A percentile compares a stretch with the other conserved stretches of the same genome.
phyloP scores from a whole-genome alignment of 2,888 invertebrate species.

The Litoditis marina region DNA sequence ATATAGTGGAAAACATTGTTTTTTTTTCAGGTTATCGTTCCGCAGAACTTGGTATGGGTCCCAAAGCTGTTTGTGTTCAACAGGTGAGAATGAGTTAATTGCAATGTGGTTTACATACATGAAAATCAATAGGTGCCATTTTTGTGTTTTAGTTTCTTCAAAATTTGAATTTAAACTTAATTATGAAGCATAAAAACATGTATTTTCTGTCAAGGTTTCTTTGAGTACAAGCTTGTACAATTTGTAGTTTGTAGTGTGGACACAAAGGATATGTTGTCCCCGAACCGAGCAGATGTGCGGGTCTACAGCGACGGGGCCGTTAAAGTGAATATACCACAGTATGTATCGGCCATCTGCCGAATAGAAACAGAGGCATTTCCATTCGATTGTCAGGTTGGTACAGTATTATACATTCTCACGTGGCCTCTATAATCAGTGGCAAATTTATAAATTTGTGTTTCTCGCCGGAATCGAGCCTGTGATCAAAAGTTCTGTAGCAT shows the following conservation, averaged over 20 bases:
- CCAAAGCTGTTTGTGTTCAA: slow-evolving; percentile 58
- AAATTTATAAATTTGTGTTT: too few relatives aligned
- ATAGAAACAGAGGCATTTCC: slow-evolving; percentile 51
- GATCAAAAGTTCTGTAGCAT: too few relatives aligned
- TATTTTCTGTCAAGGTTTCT: slow-evolving; percentile 1
- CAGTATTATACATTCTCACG: not conserved
- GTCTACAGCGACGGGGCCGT: slow-evolving; percentile 28
- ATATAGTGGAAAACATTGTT: too few relatives aligned
- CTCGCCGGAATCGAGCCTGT: too few relatives aligned
- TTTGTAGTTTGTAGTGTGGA: slow-evolving; percentile 49
- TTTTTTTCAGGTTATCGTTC: slow-evolving; percentile 42
- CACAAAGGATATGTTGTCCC: slow-evolving; percentile 54
- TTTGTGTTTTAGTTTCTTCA: too few relatives aligned
- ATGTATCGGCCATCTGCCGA: slow-evolving; percentile 54
- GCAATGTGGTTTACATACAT: not conserved
- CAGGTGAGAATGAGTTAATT: slow-evolving; percentile 20
- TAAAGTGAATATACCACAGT: slow-evolving; percentile 52
- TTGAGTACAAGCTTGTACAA: not conserved
- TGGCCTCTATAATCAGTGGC: too few relatives aligned
- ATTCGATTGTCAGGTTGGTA: slow-evolving; percentile 40
- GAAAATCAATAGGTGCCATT: not conserved
- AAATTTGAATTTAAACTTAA: too few relatives aligned
- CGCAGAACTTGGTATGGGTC: slow-evolving; percentile 52
- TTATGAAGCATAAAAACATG: not conserved
- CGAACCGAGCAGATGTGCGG: slow-evolving; percentile 50